These are phyloP conservation scores for Periophthalmus modestus DNA, from an alignment of 2,113 vertebrate genomes.

Conservation along the genomic window DNA sequence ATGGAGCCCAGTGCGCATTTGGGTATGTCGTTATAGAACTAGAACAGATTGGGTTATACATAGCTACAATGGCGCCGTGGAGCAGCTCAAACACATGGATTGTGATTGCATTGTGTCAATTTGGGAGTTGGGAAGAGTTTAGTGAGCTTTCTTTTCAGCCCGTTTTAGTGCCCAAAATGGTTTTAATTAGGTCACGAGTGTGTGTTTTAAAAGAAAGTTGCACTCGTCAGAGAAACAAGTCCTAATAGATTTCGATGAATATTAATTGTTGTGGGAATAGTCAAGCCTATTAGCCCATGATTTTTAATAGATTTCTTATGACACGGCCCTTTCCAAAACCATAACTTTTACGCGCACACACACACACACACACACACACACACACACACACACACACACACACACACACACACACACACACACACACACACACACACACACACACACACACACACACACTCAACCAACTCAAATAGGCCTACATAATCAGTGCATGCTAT, in stretches of 20 bases:
- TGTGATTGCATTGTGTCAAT: conserved; percentile 40
- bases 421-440: no score
- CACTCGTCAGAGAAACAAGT: conserved; percentile 17
- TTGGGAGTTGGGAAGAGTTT: conserved; percentile 38
- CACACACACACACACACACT: no score
- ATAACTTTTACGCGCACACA: conserved; percentile 21
- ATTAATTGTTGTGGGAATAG: conserved; percentile 53
- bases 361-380: no score
- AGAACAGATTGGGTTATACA: conserved; percentile 48
- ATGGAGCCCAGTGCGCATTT: conserved; percentile 57
- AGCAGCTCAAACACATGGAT: conserved; percentile 27
- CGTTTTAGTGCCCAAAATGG: conserved; percentile 33
- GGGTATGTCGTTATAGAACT: conserved; percentile 58
- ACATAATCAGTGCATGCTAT: not conserved
- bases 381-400: no score
- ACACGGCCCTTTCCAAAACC: conserved; percentile 30
- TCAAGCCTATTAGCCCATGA: conserved; percentile 38
- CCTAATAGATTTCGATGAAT: conserved; percentile 41
- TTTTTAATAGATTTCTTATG: conserved; percentile 53
- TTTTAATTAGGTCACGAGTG: conserved; percentile 47
- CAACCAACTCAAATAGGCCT: not conserved
- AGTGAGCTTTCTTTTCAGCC: conserved; percentile 29
- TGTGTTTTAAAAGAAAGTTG: conserved; percentile 32
- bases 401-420: no score
- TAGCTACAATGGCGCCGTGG: conserved; percentile 46